phyloP scores from a whole-genome alignment of 1,140 invertebrate genomes.

The Sminthurides bifidus region DNA sequence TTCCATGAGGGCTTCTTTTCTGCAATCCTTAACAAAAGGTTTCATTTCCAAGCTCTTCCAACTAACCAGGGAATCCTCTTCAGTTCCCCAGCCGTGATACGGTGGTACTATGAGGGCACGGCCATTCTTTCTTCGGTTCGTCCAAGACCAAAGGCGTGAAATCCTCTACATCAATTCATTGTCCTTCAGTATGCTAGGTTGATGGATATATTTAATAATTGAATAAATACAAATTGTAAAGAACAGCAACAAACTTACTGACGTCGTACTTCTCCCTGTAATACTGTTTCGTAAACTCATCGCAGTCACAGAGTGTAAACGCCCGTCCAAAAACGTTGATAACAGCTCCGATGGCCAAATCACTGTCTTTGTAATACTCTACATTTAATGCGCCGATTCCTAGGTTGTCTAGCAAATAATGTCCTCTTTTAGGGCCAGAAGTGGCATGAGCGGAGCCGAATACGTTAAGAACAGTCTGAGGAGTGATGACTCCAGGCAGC shows the following conservation, averaged over 20 bases:
- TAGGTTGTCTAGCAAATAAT: slow-evolving; percentile 28
- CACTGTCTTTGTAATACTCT: slow-evolving; percentile 42
- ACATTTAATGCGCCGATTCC: slow-evolving; percentile 20
- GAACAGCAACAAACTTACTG: slow-evolving; percentile 34
- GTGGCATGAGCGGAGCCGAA: slow-evolving; percentile 30
- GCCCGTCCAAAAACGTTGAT: slow-evolving; percentile 66
- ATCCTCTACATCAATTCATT: slow-evolving; percentile 37
- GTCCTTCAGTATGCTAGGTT: not conserved
- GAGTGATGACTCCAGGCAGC: slow-evolving; percentile 28
- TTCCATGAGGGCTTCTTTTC: slow-evolving; percentile 21
- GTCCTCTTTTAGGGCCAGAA: slow-evolving; percentile 20
- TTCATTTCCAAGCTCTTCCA: slow-evolving; percentile 31
- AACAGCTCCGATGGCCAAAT: slow-evolving; percentile 65
- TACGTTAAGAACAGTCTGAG: slow-evolving; percentile 27
- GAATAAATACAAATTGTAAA: not conserved
- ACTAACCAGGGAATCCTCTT: slow-evolving; percentile 27
- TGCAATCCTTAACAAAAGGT: slow-evolving; percentile 21
- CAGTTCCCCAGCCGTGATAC: slow-evolving; percentile 29
- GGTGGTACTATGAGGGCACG: slow-evolving; percentile 19
- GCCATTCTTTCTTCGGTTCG: slow-evolving; percentile 14
- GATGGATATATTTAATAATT: not conserved
- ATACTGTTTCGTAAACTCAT: slow-evolving; percentile 75
- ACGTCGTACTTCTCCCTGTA: slow-evolving; percentile 54
- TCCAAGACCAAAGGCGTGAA: slow-evolving; percentile 37
- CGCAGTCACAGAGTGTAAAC: slow-evolving; percentile 69